Evolutionary conservation across 2,113 vertebrate species (phyloP).

Genomic region (Pelvicachromis taeniatus): DNA sequence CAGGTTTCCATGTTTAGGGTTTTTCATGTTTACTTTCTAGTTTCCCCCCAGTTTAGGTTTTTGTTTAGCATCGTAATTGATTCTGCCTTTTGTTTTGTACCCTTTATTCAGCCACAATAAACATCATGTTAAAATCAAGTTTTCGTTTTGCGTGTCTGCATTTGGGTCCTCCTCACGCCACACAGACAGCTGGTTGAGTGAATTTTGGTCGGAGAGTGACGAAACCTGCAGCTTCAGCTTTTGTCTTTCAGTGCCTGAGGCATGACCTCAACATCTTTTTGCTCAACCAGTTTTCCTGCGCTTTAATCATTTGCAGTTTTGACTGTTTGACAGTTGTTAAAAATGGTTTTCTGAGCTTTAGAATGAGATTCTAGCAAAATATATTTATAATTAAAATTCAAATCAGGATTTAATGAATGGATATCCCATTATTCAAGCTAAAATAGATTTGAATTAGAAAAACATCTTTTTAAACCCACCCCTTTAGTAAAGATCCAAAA

Average conservation of each 20-base stretch:
- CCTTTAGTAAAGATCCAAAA: background rate
- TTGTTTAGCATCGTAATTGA: too few relatives aligned
- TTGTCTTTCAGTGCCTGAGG: background rate
- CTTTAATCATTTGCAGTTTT: background rate
- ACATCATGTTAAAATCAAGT: too few relatives aligned
- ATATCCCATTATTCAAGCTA: background rate
- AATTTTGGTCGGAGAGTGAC: background rate
- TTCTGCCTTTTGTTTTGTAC: too few relatives aligned
- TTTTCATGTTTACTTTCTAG: too few relatives aligned
- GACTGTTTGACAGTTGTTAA: background rate
- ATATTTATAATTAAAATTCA: too few relatives aligned
- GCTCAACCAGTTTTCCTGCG: background rate
- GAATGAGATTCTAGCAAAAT: background rate
- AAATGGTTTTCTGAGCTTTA: background rate
- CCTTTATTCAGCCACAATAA: too few relatives aligned
- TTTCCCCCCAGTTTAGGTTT: too few relatives aligned
- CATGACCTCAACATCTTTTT: background rate
- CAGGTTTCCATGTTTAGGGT: too few relatives aligned
- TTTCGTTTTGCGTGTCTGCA: too few relatives aligned
- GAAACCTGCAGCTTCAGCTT: background rate
- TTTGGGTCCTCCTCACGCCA: too few relatives aligned
- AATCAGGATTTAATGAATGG: background rate
- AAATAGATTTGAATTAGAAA: background rate
- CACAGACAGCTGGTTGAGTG: background rate
- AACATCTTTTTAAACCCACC: fast-evolving